Evolutionary conservation across 1,140 invertebrate genomes (phyloP).

Genomic region (Apis dorsata): DNA sequence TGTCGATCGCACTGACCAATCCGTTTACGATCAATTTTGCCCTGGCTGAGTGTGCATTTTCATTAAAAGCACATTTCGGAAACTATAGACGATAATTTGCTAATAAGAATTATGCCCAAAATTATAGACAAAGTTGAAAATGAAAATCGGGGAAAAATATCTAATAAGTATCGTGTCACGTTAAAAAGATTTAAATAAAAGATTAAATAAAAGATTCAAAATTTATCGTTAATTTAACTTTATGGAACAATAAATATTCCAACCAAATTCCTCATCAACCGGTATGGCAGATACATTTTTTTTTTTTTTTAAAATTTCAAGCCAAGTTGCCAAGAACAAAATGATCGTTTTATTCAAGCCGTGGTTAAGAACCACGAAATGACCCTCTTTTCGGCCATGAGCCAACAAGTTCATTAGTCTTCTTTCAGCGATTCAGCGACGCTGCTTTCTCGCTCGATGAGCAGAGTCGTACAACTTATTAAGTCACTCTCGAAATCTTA

Average conservation of each 20-base stretch:
- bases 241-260: not conserved
- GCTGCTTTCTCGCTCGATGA: conserved; percentile 19
- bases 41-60: not conserved
- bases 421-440: conserved; percentile 43
- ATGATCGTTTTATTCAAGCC: conserved; percentile 37
- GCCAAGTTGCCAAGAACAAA: not conserved
- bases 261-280: not conserved
- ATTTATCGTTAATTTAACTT: not conserved
- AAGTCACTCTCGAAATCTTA: conserved; percentile 46
- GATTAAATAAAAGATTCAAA: not conserved
- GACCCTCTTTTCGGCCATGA: conserved; percentile 39
- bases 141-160: not conserved
- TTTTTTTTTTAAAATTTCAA: conserved; percentile 2
- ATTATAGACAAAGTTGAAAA: not conserved
- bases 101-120: not conserved
- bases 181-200: not conserved
- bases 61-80: not conserved
- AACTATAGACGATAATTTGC: not conserved
- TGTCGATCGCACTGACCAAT: conserved; percentile 21
- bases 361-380: conserved; percentile 42
- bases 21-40: not conserved
- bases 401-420: conserved; percentile 51
- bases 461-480: conserved; percentile 36
- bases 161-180: too few species aligned
- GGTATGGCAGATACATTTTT: not conserved